These are phyloP conservation scores for Diaprepes abbreviatus DNA, from an alignment of 2,888 invertebrate species.

Conservation along the genomic window DNA sequence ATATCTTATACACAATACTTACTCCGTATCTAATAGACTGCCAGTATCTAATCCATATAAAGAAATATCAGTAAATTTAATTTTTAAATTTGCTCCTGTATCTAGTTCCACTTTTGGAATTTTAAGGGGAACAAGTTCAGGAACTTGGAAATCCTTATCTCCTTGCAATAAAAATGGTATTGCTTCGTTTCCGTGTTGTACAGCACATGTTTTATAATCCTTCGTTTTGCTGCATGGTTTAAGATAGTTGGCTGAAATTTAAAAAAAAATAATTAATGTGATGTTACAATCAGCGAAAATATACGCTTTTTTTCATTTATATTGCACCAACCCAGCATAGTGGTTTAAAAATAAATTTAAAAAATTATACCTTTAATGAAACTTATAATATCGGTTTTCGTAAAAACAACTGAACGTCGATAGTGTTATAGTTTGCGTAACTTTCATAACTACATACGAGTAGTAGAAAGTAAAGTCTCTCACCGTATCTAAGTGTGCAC, in stretches of 20 bases:
- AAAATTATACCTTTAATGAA: no score
- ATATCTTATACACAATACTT: no score
- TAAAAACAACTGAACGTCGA: no score
- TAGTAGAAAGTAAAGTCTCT: no score
- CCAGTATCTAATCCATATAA: constrained; percentile 55
- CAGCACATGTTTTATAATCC: constrained; percentile 45
- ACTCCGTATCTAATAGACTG: constrained; percentile 53
- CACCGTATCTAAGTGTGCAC: no score
- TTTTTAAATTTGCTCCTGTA: constrained; percentile 54
- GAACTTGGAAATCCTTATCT: constrained; percentile 58
- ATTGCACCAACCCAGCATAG: no score
- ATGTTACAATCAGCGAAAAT: no score
- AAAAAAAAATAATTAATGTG: constrained; percentile 14
- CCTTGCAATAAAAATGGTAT: constrained; percentile 45
- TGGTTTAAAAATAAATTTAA: no score
- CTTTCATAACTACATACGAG: no score
- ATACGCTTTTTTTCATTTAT: no score
- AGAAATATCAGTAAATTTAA: constrained; percentile 52
- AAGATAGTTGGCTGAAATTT: constrained; percentile 43
- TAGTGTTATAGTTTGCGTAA: no score
- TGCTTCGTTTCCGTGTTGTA: constrained; percentile 43
- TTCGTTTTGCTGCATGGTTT: constrained; percentile 45
- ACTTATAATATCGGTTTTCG: no score
- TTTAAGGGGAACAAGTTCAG: constrained; percentile 58
- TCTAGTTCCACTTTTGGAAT: constrained; percentile 54